Conservation (phyloP, 37 sponge, comb jelly and placozoan species). For the Ianthella basta region DNA sequence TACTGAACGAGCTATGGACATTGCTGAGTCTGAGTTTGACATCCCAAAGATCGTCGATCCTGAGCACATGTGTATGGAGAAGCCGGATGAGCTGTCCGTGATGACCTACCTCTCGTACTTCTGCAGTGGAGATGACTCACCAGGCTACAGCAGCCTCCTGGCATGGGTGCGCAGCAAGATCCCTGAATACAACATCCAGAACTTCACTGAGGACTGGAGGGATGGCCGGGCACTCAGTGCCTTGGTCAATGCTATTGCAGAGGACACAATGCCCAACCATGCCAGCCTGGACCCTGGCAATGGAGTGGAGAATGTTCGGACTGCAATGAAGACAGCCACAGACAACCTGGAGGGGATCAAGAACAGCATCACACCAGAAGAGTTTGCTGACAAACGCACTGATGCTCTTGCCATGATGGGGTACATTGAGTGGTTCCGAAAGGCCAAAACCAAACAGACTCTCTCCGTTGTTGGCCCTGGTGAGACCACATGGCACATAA, state of each 20-base stretch:
- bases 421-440: constrained; percentile 73
- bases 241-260: constrained; percentile 71
- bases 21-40: constrained; percentile 73
- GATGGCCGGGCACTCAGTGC: constrained; percentile 75
- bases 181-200: constrained; percentile 65
- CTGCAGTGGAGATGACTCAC: constrained; percentile 68
- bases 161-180: constrained; percentile 77
- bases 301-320: constrained; percentile 59
- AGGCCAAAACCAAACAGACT: constrained; percentile 28
- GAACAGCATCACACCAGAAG: constrained; percentile 55
- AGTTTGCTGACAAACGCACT: constrained; percentile 55
- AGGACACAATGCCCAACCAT: constrained; percentile 53
- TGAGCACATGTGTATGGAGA: constrained; percentile 64
- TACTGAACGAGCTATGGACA: constrained; percentile 62
- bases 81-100: constrained; percentile 82
- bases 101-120: constrained; percentile 90
- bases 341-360: constrained; percentile 51
- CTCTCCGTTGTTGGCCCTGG: constrained; percentile 53
- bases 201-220: constrained; percentile 82
- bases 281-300: constrained; percentile 51
- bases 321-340: constrained; percentile 71
- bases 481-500: neutral
- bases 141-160: constrained; percentile 65
- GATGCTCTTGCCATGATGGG: constrained; percentile 66
- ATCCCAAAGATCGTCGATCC: constrained; percentile 71